These are phyloP conservation scores for Aromia moschata DNA, from an alignment of 2,888 invertebrate species.

Conservation along the genomic window DNA sequence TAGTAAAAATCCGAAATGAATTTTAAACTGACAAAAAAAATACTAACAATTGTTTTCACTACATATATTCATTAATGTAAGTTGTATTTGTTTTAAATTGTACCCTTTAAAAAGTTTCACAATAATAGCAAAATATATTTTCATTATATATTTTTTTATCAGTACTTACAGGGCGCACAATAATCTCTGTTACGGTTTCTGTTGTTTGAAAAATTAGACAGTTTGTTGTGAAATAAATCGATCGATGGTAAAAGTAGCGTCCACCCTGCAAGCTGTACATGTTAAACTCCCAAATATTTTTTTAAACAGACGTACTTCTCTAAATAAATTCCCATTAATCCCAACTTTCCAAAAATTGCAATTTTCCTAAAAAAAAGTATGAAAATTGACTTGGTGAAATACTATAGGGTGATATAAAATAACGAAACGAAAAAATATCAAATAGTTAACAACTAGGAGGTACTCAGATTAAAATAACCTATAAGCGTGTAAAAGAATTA, in stretches of 20 bases:
- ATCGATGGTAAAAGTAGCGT: too few species aligned
- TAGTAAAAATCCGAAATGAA: constrained; percentile 20
- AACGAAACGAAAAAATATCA: background rate
- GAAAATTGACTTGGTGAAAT: background rate
- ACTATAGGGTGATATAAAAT: background rate
- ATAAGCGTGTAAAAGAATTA: constrained; percentile 9
- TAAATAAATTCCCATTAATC: too few species aligned
- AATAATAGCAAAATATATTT: constrained; percentile 48
- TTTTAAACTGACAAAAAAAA: background rate
- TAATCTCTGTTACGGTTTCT: too few species aligned
- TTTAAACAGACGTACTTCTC: too few species aligned
- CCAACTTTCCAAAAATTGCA: too few species aligned
- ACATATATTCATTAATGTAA: constrained; percentile 25
- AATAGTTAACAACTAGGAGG: constrained; percentile 4
- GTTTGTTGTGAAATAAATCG: too few species aligned
- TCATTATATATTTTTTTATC: constrained; percentile 32
- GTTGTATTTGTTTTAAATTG: constrained; percentile 35
- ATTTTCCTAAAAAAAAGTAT: too few species aligned
- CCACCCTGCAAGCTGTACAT: too few species aligned
- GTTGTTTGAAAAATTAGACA: too few species aligned
- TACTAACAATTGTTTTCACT: constrained; percentile 7
- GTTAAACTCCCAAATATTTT: too few species aligned
- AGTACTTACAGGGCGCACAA: constrained; percentile 23
- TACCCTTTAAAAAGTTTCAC: constrained; percentile 33
- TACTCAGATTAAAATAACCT: constrained; percentile 4